phyloP scores from a whole-genome alignment of 2,113 vertebrate genomes.

The Oreamnos americanus region DNA sequence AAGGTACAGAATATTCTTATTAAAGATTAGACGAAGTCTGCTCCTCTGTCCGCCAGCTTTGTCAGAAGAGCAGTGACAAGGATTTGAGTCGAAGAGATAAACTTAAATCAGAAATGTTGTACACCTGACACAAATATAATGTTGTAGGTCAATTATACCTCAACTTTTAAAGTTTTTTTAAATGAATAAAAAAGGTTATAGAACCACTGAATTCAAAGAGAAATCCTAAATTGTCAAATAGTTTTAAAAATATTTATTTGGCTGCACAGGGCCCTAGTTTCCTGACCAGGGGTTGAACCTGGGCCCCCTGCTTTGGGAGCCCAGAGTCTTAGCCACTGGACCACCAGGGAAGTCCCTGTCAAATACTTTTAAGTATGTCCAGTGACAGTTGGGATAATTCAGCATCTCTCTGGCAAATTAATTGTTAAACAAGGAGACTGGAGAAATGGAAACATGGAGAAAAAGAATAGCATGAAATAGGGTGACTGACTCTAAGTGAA shows the following conservation, averaged over 20 bases:
- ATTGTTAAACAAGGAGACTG: background rate
- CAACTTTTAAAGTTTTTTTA: background rate
- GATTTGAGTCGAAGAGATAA: slow-evolving; percentile 13
- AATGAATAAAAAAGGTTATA: background rate
- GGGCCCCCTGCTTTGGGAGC: background rate
- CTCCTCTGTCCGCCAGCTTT: background rate
- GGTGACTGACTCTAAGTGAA: background rate
- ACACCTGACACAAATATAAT: background rate
- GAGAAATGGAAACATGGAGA: background rate
- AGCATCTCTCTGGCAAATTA: background rate
- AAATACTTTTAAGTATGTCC: background rate
- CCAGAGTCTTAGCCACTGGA: background rate
- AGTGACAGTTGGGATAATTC: background rate
- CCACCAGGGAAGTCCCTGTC: background rate
- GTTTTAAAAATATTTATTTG: background rate
- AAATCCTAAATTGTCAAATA: background rate
- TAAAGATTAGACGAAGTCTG: slow-evolving; percentile 35
- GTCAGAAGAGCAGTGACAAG: background rate
- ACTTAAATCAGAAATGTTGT: background rate
- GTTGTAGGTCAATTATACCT: background rate
- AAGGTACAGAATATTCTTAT: slow-evolving; percentile 58
- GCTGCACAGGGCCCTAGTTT: background rate
- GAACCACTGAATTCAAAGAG: slow-evolving; percentile 32
- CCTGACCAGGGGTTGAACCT: background rate
- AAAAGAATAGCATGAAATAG: background rate